Percentiles rank a stretch among this genome's conserved stretches.
phyloP scores from a whole-genome alignment of 2,113 vertebrate genomes.

The Ictalurus punctatus region DNA sequence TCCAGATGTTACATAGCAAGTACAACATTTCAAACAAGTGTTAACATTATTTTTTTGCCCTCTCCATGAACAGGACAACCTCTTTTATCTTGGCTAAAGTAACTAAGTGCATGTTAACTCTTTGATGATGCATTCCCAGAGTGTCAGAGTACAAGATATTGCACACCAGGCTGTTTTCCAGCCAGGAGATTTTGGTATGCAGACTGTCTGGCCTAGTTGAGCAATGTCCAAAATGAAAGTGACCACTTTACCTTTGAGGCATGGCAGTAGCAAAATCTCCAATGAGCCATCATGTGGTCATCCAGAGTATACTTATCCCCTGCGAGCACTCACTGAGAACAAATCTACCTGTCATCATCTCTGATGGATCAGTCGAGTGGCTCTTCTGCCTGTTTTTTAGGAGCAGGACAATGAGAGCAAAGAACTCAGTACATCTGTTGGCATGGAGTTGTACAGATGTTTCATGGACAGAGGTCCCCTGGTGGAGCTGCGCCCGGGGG shows the following conservation, averaged over 20 bases:
- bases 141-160: not conserved
- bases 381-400: slow-evolving; percentile 21
- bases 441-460: slow-evolving; percentile 14
- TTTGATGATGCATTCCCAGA: not conserved
- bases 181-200: slow-evolving; percentile 11
- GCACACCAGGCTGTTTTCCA: not conserved
- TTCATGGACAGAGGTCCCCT: slow-evolving; percentile 22
- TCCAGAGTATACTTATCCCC: slow-evolving; percentile 12
- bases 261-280: not conserved
- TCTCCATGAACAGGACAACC: not conserved
- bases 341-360: slow-evolving; percentile 30
- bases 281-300: slow-evolving; percentile 21
- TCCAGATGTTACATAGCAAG: not conserved
- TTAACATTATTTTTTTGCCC: not conserved
- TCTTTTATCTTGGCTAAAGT: not conserved
- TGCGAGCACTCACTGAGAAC: slow-evolving; percentile 21
- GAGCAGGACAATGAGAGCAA: slow-evolving; percentile 15
- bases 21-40: not conserved
- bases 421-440: slow-evolving; percentile 22
- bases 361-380: slow-evolving; percentile 34
- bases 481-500: slow-evolving; percentile 48
- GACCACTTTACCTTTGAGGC: slow-evolving; percentile 31
- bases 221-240: slow-evolving; percentile 35
- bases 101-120: not conserved
- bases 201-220: slow-evolving; percentile 33